Conservation (phyloP, 2,113 vertebrate species). For the Fulmarus glacialis region DNA sequence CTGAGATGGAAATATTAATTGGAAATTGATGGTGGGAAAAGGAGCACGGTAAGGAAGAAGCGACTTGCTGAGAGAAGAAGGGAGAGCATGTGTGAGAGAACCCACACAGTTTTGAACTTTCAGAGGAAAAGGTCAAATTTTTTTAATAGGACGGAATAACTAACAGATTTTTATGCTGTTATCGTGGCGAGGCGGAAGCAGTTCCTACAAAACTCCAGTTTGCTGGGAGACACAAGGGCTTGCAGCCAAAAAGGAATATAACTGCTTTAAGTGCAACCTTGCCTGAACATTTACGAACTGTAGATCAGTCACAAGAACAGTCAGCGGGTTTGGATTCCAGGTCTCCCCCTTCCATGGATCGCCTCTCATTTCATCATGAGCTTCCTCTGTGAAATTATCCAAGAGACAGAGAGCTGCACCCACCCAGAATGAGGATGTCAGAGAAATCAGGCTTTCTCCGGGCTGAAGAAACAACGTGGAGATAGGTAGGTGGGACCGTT, state of each 20-base stretch:
- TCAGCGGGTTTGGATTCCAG: neutral
- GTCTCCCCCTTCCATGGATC: neutral
- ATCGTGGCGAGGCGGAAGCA: fast-evolving
- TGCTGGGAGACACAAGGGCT: neutral
- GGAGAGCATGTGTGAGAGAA: neutral
- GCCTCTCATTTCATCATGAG: neutral
- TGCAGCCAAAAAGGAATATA: neutral
- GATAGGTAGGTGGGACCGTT: neutral
- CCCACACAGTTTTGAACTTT: neutral
- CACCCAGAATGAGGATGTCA: neutral
- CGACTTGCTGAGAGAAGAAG: neutral
- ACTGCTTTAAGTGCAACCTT: neutral
- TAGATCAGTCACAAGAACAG: neutral
- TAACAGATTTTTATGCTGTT: neutral
- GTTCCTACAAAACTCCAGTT: neutral
- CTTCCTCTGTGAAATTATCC: neutral
- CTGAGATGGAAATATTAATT: neutral
- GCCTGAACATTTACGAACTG: fast-evolving
- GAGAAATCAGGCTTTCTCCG: neutral
- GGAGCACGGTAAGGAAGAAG: neutral
- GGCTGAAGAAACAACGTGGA: neutral
- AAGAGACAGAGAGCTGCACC: neutral
- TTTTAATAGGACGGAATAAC: neutral
- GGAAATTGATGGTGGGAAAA: neutral
- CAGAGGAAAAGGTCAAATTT: neutral